Evolutionary conservation across 2,113 vertebrate genomes (phyloP).

Genomic region (Neofelis nebulosa): DNA sequence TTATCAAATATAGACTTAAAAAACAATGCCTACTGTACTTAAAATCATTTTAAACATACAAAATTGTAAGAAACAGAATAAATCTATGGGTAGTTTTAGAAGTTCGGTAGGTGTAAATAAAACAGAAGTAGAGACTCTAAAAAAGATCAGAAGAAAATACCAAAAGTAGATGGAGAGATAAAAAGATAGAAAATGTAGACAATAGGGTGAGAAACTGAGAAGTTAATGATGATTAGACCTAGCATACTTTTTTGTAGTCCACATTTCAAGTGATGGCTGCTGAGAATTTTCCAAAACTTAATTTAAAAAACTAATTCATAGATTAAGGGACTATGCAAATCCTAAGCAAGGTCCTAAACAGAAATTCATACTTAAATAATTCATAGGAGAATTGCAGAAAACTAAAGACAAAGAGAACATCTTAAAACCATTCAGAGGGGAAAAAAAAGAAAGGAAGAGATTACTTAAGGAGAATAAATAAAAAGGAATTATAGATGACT

Average conservation of each 20-base stretch:
- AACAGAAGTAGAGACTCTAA: not conserved
- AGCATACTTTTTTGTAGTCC: not conserved
- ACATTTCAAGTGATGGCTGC: not conserved
- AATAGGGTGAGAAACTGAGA: not conserved
- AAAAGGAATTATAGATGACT: not conserved
- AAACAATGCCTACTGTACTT: not conserved
- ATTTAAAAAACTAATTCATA: not conserved
- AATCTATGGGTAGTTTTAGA: not conserved
- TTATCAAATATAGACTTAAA: not conserved
- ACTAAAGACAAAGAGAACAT: not conserved
- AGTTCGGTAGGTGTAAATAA: not conserved
- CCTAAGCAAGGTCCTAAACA: not conserved
- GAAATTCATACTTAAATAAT: not conserved
- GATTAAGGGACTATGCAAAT: not conserved
- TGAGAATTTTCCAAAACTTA: not conserved
- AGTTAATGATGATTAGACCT: not conserved
- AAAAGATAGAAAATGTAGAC: not conserved
- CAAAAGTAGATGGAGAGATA: not conserved
- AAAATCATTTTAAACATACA: not conserved
- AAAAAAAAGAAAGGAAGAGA: not conserved
- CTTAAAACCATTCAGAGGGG: not conserved
- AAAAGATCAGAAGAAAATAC: not conserved
- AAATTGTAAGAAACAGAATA: not conserved
- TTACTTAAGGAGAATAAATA: not conserved
- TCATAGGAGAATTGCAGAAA: not conserved